These are phyloP conservation scores for Thalpophila matura DNA, from an alignment of 2,888 invertebrate genomes.

Conservation along the genomic window DNA sequence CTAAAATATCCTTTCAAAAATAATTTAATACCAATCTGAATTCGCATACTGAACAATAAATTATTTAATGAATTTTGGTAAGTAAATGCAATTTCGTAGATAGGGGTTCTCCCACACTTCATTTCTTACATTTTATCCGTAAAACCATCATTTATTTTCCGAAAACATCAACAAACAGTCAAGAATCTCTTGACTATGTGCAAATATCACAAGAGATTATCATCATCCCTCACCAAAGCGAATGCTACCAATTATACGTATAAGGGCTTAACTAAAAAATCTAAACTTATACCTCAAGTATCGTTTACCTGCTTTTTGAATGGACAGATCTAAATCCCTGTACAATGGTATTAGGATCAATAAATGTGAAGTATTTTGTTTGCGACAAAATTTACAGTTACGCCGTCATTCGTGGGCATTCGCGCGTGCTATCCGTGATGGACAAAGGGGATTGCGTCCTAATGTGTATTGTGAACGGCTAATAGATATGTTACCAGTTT, in stretches of 20 bases:
- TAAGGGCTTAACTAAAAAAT: constrained; percentile 72
- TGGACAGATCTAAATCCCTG: constrained; percentile 77
- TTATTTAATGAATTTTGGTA: too few species aligned
- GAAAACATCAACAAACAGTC: constrained; percentile 57
- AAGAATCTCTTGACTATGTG: constrained; percentile 59
- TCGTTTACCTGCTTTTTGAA: constrained; percentile 85
- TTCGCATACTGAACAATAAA: too few species aligned
- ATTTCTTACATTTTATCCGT: constrained; percentile 5
- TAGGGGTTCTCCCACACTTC: constrained; percentile 9
- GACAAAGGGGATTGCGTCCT: constrained; percentile 72
- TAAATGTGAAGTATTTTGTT: constrained; percentile 81
- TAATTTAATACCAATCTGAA: too few species aligned
- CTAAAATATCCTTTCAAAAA: too few species aligned
- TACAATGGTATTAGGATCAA: constrained; percentile 81
- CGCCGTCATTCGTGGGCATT: constrained; percentile 68
- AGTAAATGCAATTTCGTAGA: too few species aligned
- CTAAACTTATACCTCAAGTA: constrained; percentile 70
- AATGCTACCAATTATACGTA: constrained; percentile 71
- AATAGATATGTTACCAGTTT: constrained; percentile 45
- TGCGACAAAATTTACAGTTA: constrained; percentile 87
- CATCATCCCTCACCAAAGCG: constrained; percentile 78
- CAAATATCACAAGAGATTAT: constrained; percentile 75
- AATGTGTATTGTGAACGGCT: constrained; percentile 57
- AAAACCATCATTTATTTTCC: constrained; percentile 25
- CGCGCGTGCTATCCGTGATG: constrained; percentile 73